phyloP scores from a whole-genome alignment of 2,888 invertebrate genomes.

The Synergus japonicus region DNA sequence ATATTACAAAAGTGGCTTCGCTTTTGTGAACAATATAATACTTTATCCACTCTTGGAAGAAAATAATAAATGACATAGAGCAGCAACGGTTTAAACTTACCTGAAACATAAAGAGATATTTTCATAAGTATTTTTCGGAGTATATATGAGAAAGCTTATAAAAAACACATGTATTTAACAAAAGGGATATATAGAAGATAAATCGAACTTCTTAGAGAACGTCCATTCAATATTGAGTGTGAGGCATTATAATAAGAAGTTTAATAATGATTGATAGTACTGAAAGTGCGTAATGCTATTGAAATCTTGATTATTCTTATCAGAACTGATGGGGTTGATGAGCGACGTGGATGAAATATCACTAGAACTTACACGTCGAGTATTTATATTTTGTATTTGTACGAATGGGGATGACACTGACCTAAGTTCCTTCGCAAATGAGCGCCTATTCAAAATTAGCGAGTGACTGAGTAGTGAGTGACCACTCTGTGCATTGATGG shows the following conservation, averaged over 20 bases:
- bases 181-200: not conserved
- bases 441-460: constrained; percentile 73
- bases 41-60: not conserved
- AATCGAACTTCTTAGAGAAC: not conserved
- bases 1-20: not conserved
- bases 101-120: not conserved
- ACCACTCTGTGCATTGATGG: constrained; percentile 53
- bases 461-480: constrained; percentile 48
- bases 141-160: no score
- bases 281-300: constrained; percentile 18
- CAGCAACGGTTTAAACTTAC: not conserved
- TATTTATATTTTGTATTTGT: not conserved
- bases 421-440: constrained; percentile 61
- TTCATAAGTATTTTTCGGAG: not conserved
- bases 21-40: not conserved
- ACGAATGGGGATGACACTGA: constrained; percentile 39
- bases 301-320: constrained; percentile 40
- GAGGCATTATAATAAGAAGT: not conserved
- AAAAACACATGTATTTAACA: not conserved
- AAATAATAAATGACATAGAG: not conserved
- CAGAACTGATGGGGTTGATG: constrained; percentile 33
- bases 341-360: constrained; percentile 19
- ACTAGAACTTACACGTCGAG: not conserved
- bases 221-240: constrained; percentile 2
- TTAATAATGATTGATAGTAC: constrained; percentile 33